A percentile compares a stretch with the other conserved stretches of the same genome.
phyloP scores from a whole-genome alignment of 2,888 invertebrate genomes.

The Sylvicola cinctus region DNA sequence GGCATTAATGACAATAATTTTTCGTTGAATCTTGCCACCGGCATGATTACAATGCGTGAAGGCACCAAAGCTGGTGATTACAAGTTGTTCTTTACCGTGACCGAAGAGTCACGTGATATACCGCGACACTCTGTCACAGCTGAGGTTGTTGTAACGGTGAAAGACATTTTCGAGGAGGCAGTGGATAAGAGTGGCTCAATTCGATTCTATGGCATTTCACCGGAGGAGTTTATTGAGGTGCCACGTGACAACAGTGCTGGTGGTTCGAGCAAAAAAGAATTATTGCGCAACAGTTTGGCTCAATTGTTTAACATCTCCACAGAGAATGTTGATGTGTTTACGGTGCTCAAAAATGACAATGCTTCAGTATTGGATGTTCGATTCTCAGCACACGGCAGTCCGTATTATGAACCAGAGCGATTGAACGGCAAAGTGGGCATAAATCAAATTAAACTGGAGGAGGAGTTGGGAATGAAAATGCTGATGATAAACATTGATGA shows the following conservation, averaged over 20 bases:
- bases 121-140: slow-evolving; percentile 53
- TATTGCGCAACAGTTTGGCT: slow-evolving; percentile 34
- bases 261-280: slow-evolving; percentile 20
- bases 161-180: slow-evolving; percentile 76
- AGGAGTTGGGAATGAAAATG: slow-evolving; percentile 48
- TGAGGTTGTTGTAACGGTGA: slow-evolving; percentile 68
- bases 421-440: slow-evolving; percentile 67
- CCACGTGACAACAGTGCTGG: slow-evolving; percentile 16
- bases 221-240: slow-evolving; percentile 65
- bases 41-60: slow-evolving; percentile 72
- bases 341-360: slow-evolving; percentile 52
- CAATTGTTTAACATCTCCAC: slow-evolving; percentile 53
- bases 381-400: slow-evolving; percentile 85
- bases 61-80: slow-evolving; percentile 60
- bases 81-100: slow-evolving; percentile 49
- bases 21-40: slow-evolving; percentile 49
- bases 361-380: slow-evolving; percentile 56
- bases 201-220: slow-evolving; percentile 56
- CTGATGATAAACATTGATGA: slow-evolving; percentile 84
- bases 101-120: slow-evolving; percentile 41
- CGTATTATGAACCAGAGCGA: slow-evolving; percentile 74
- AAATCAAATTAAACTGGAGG: slow-evolving; percentile 49
- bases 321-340: slow-evolving; percentile 83
- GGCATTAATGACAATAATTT: slow-evolving; percentile 38
- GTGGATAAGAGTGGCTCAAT: slow-evolving; percentile 85